Base-by-base conservation (phyloP, 2,888 invertebrate species). In the Netelia virgata region DNA sequence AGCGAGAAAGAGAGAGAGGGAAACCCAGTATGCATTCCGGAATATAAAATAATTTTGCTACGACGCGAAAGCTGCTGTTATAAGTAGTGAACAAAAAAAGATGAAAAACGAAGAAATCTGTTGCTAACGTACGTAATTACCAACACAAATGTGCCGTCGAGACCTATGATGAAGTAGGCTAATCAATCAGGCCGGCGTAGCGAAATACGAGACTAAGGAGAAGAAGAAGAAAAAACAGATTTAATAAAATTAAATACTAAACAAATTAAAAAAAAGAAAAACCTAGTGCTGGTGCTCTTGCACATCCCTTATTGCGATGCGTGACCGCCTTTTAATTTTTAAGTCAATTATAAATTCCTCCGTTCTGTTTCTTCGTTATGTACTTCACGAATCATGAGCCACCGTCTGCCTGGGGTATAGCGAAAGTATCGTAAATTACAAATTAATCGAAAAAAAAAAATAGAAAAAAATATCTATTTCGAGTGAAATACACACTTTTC, bases 261-360 rank as follows among this genome's bases (percentile, higher is more conserved):
- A 66, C 9, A 41, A 72, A 79, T 53, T 28, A 20, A 18, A 55
- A 66, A 63, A 61, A 73, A 70, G 85, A 75, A 82, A 83, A 68
- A 83, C 83, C 70, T 88, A 88, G 87, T 84, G 85, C 86, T 83
- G 87, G 86, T 87, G 86, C 84, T 82, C 70, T 86, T 86, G 86
- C 83, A 86, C 86, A 85, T 88, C 86, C 85, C 88, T 86, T 82
- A 85, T 85, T 86, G 85, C 70, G 64, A 84, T 83, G 72, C 72
- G 82, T 83, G 57, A 69, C 43, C 57, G 61, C 53, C 50, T 78
- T 72, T 66, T 76, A 28, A 11, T 75, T 14, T 63, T 63, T 14
- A 18, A 68, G 63, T n/a, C 64, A 61, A 64, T 3, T 1, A 14
- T 20, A 16, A 23, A 61, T 69, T 36, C 1, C 36, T 69, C 18